Evolutionary conservation across 2,888 invertebrate genomes (phyloP), one percentile per base, ranked within the genome.

Genomic region (Protodeltote pygarga): DNA sequence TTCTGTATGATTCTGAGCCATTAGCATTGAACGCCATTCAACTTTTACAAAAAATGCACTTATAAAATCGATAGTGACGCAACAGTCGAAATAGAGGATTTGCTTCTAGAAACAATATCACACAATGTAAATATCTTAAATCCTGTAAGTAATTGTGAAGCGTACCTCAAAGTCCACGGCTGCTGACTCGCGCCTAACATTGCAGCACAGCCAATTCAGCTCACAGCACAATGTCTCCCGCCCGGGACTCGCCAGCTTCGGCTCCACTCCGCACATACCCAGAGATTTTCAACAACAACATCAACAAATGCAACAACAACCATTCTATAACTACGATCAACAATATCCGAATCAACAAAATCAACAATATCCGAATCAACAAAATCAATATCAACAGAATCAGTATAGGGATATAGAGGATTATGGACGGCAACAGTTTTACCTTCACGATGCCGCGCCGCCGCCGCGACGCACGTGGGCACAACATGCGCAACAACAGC

Each of bases 391-490:
- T 29, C 15, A 25, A n/a, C 52, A 54, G 33, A 83, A 75, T 77
- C 76, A 78, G 67, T 85, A 83, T 55, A 71, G 83, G 60, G 85
- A 84, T 38, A 78, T 82, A 21, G 85, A 85, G 46, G 81, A 78
- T 40, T 75, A 68, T 68, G 70, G 59, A 3, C 59, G 73, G 51
- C 92, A 93, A 63, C 95, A 96, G 83, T 96, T 96, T 86, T 97
- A 95, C 86, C 89, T 96, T 69, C 96, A 97, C 79, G 96, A 96
- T 75, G 69, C 86, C 87, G 53, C 84, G 61, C 93, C 89, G 44
- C 93, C 93, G 38, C 94, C 93, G 77, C 84, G 95, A 5, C 87
- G 95, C 66, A 95, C 95, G 1, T 95, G 95, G 95, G 94, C 95
- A 21, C 94, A 94, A 72, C 93, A 93, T 53, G 89, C 88, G 25